Conservation (phyloP, 2,797 vertebrate genomes). For the Chaetophractus vellerosus region DNA sequence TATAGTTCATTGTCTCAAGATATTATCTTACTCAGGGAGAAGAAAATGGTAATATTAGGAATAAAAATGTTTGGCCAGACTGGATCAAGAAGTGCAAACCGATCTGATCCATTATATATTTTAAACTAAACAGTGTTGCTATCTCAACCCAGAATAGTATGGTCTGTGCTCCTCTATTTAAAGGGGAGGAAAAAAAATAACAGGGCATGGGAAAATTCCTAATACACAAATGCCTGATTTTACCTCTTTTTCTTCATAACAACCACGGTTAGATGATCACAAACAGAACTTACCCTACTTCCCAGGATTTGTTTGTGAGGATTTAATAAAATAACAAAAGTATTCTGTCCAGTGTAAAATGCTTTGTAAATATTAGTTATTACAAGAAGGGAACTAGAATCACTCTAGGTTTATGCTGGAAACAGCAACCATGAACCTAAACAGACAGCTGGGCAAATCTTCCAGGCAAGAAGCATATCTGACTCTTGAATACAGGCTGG, state of each 20-base stretch:
- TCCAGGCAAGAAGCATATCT: conserved; percentile 67
- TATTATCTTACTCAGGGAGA: neutral
- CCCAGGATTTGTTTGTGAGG: neutral
- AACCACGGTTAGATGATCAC: conserved; percentile 48
- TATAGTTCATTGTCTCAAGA: conserved; percentile 7
- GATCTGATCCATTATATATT: neutral
- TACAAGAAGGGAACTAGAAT: conserved; percentile 54
- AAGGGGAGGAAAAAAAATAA: conserved; percentile 45
- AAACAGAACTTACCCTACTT: conserved; percentile 53
- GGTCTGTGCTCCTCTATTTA: conserved; percentile 40
- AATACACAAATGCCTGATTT: neutral
- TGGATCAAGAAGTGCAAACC: conserved; percentile 48
- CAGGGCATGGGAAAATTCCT: neutral
- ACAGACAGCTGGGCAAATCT: conserved; percentile 48
- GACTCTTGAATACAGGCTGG: conserved; percentile 62
- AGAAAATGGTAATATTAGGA: conserved; percentile 53
- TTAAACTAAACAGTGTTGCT: conserved; percentile 68
- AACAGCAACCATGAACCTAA: conserved; percentile 34
- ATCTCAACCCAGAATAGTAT: conserved; percentile 47
- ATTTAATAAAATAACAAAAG: conserved; percentile 59
- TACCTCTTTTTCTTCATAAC: conserved; percentile 27
- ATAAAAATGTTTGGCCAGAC: conserved; percentile 52
- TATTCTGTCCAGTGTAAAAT: conserved; percentile 31
- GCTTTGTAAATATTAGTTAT: conserved; percentile 63
- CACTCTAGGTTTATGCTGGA: conserved; percentile 55